These are phyloP conservation scores for Drosophila pseudotakahashii DNA, from an alignment of 2,888 invertebrate genomes.

Conservation along the genomic window DNA sequence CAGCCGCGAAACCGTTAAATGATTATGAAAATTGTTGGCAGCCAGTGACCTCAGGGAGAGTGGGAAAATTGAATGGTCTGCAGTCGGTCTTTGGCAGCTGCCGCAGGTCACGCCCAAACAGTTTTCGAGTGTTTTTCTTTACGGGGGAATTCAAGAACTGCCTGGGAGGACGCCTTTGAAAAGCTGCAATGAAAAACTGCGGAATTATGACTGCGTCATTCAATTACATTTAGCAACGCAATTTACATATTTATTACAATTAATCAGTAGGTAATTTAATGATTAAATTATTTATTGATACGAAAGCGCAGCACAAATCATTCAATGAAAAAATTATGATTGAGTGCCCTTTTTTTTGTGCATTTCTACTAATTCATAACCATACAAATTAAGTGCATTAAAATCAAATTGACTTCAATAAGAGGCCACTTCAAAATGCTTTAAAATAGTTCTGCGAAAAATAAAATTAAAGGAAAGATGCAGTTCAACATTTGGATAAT, in stretches of 20 bases:
- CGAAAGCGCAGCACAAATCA: constrained; percentile 19
- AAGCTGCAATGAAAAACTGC: constrained; percentile 23
- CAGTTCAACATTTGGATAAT: background rate
- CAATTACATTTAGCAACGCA: constrained; percentile 5
- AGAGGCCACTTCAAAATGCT: background rate
- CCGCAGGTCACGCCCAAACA: constrained; percentile 70
- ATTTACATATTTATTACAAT: constrained; percentile 11
- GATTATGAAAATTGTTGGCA: constrained; percentile 77
- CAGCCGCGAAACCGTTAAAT: constrained; percentile 61
- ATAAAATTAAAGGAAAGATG: background rate
- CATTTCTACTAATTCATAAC: background rate
- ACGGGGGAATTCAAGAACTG: constrained; percentile 27
- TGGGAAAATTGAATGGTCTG: constrained; percentile 33
- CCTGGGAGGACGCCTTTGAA: constrained; percentile 2
- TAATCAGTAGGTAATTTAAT: constrained; percentile 23
- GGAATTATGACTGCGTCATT: constrained; percentile 14
- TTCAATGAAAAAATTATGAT: constrained; percentile 22
- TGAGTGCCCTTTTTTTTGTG: constrained; percentile 10
- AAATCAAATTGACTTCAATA: constrained; percentile 17
- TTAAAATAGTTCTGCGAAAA: background rate
- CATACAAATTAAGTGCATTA: constrained; percentile 12
- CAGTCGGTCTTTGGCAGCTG: constrained; percentile 47
- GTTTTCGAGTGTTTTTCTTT: constrained; percentile 55
- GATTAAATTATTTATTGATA: constrained; percentile 28
- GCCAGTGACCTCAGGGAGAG: constrained; percentile 55